These are phyloP conservation scores for Vicugna pacos DNA, from an alignment of 2,113 vertebrate genomes.

Conservation along the genomic window DNA sequence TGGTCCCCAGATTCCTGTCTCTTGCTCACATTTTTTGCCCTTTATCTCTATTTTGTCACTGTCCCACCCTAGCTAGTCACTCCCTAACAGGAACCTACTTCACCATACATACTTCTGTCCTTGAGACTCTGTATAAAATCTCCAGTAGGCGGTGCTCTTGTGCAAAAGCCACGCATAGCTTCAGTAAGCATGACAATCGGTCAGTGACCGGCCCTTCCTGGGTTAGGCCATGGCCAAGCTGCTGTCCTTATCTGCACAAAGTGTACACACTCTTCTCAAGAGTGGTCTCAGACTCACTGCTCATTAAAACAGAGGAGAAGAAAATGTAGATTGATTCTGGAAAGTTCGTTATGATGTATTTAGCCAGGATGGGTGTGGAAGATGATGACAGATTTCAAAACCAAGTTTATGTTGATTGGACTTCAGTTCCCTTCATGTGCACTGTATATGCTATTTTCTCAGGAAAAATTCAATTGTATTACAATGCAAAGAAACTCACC, in stretches of 20 bases:
- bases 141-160: neutral
- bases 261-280: neutral
- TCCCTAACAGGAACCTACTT: neutral
- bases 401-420: neutral
- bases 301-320: constrained; percentile 13
- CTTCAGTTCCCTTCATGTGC: neutral
- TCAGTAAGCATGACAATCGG: neutral
- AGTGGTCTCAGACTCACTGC: neutral
- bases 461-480: neutral
- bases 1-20: neutral
- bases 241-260: neutral
- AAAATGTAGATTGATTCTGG: neutral
- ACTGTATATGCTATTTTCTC: neutral
- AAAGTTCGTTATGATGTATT: neutral
- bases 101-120: neutral
- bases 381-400: neutral
- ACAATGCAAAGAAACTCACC: neutral
- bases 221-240: neutral
- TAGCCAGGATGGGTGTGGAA: neutral
- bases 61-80: neutral
- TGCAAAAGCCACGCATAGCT: neutral
- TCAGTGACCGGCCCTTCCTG: neutral
- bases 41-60: neutral
- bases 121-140: neutral
- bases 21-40: neutral